Conservation (phyloP, 2,888 invertebrate species). For the Pammene aurita region DNA sequence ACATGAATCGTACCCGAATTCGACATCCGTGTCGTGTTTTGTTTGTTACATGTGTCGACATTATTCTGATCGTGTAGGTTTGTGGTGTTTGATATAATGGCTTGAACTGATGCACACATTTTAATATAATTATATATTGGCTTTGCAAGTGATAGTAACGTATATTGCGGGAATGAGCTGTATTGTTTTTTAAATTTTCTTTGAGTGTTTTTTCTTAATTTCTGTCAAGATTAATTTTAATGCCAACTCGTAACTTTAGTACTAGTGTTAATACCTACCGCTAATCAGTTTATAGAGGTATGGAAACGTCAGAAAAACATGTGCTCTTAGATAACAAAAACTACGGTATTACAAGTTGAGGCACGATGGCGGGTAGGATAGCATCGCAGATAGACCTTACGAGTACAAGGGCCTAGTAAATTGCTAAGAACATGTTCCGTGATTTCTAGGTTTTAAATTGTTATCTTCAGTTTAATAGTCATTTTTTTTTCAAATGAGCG, state of each 20-base stretch:
- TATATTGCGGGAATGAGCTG: too few species aligned
- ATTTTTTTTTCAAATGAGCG: too few species aligned
- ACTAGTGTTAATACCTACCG: background rate
- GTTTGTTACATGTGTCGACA: constrained; percentile 36
- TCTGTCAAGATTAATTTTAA: too few species aligned
- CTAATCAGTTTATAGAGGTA: constrained; percentile 8
- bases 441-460: background rate
- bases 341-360: constrained; percentile 30
- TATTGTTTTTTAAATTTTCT: too few species aligned
- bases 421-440: constrained; percentile 21
- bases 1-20: constrained; percentile 33
- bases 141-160: too few species aligned
- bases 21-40: constrained; percentile 26
- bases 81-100: background rate
- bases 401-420: constrained; percentile 31
- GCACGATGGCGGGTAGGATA: constrained; percentile 28
- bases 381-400: constrained; percentile 32
- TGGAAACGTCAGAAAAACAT: constrained; percentile 27
- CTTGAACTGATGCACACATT: background rate
- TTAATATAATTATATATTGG: too few species aligned
- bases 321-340: constrained; percentile 27
- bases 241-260: background rate
- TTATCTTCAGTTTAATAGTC: background rate
- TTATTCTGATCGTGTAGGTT: constrained; percentile 26
- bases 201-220: too few species aligned